Evolutionary conservation across 2,888 invertebrate species (phyloP).

Genomic region (Alloplasta piceator): DNA sequence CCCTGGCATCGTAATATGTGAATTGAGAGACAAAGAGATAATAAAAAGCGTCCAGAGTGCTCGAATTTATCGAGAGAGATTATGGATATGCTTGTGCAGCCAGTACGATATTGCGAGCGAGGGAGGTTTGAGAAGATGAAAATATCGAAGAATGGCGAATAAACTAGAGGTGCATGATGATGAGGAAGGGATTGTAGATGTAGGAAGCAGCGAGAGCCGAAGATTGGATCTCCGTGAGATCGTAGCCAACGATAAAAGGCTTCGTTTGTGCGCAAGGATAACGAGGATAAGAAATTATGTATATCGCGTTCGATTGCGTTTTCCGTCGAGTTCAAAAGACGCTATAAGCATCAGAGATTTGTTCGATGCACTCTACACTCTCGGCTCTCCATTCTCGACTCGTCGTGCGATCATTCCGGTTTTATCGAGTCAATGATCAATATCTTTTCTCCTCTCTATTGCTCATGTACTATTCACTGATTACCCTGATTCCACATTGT

Average conservation of each 20-base stretch:
- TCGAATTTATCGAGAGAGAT: conserved; percentile 43
- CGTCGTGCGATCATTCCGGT: conserved; percentile 51
- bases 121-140: conserved; percentile 17
- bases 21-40: neutral
- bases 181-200: conserved; percentile 49
- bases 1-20: neutral
- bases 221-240: conserved; percentile 58
- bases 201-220: conserved; percentile 14
- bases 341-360: conserved; percentile 31
- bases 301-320: conserved; percentile 60
- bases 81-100: conserved; percentile 39
- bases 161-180: conserved; percentile 15
- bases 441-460: conserved; percentile 16
- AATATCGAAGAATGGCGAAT: conserved; percentile 30
- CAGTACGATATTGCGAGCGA: conserved; percentile 30
- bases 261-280: conserved; percentile 45
- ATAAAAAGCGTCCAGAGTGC: conserved; percentile 27
- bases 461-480: conserved; percentile 9
- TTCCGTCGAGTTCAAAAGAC: conserved; percentile 26
- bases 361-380: conserved; percentile 18
- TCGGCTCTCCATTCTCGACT: conserved; percentile 27
- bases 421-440: conserved; percentile 49
- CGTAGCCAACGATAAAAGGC: conserved; percentile 54
- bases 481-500: conserved; percentile 21
- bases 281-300: conserved; percentile 66